These are phyloP conservation scores for Denticeps clupeoides DNA, from an alignment of 2,797 vertebrate genomes.

Conservation along the genomic window DNA sequence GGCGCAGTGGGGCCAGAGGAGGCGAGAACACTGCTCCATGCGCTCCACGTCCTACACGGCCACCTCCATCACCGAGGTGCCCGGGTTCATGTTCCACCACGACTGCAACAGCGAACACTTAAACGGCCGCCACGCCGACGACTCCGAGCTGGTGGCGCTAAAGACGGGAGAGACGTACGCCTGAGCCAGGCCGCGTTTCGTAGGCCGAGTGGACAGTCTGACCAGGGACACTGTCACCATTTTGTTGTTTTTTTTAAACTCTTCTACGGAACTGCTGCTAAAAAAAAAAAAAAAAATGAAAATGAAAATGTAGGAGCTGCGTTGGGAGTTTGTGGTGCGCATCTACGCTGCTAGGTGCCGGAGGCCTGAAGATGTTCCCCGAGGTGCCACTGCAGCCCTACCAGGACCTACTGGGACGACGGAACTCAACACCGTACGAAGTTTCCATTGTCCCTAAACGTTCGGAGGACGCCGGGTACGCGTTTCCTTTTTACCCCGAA, in stretches of 20 bases:
- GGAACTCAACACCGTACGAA: too few relatives aligned
- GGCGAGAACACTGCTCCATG: constrained; percentile 71
- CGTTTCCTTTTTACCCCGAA: too few relatives aligned
- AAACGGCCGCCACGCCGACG: constrained; percentile 59
- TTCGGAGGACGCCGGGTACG: too few relatives aligned
- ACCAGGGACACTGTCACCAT: too few relatives aligned
- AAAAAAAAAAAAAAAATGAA: neutral
- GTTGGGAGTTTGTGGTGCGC: constrained; percentile 37
- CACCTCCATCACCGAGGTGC: constrained; percentile 80
- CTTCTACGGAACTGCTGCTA: constrained; percentile 18
- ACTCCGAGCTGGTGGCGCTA: constrained; percentile 70
- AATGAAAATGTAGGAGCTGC: constrained; percentile 25
- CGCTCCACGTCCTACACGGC: constrained; percentile 82
- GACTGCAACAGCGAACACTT: constrained; percentile 68
- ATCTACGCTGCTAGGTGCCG: constrained; percentile 49
- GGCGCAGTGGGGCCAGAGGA: constrained; percentile 77
- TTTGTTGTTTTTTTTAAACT: constrained; percentile 9
- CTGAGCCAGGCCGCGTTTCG: constrained; percentile 43
- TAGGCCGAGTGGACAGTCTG: too few relatives aligned
- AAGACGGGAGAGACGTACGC: constrained; percentile 71
- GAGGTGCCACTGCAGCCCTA: too few relatives aligned
- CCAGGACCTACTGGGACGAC: too few relatives aligned
- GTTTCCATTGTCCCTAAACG: too few relatives aligned
- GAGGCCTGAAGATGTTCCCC: too few relatives aligned
- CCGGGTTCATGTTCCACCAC: constrained; percentile 74